Evolutionary conservation across 2,113 vertebrate genomes (phyloP).

Genomic region (human (Homo sapiens)): GRCh38 chr11:85302001-85302500

Average conservation of each 20-base stretch:
- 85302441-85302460: background rate
- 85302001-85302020: constrained; percentile 4
- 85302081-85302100: constrained; percentile 36
- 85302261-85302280: background rate
- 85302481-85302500: background rate
- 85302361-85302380: background rate
- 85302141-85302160: constrained; percentile 50
- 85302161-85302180: constrained; percentile 50
- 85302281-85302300: background rate
- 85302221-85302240: background rate
- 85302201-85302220: constrained; percentile 25
- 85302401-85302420: background rate
- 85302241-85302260: background rate
- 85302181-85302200: constrained; percentile 10
- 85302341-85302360: background rate
- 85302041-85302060: constrained; percentile 28
- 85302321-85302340: background rate
- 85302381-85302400: background rate
- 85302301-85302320: background rate
- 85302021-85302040: constrained; percentile 22
- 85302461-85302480: background rate
- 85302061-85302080: background rate
- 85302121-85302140: constrained; percentile 54
- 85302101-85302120: background rate
- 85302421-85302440: background rate